A percentile compares a stretch with the other conserved stretches of the same genome.
Conservation (phyloP, 2,797 vertebrate species). For the Phyllotis vaccarum region DNA sequence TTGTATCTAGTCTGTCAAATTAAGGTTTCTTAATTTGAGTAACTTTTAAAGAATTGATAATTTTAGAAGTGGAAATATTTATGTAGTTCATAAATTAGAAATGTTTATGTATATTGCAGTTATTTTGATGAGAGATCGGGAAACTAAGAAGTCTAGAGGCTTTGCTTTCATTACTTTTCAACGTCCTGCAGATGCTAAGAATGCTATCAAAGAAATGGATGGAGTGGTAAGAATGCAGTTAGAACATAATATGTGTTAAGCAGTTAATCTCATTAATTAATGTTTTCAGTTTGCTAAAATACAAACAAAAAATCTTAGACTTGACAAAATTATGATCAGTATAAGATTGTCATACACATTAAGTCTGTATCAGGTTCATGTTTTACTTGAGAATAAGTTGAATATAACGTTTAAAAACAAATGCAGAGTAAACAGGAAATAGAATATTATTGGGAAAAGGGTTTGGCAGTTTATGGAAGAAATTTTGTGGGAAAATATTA, state of each 20-base stretch:
- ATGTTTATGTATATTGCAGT: not conserved
- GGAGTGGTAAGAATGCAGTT: not conserved
- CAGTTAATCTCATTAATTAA: not conserved
- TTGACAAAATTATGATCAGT: fast-evolving
- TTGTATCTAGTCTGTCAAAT: not conserved
- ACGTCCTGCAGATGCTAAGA: not conserved
- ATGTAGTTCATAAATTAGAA: not conserved
- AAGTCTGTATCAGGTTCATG: not conserved
- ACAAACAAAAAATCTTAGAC: not conserved
- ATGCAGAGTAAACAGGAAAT: not conserved
- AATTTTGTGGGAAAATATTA: not conserved
- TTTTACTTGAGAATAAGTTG: not conserved
- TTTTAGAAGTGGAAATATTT: not conserved
- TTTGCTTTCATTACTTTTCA: conserved; percentile 61
- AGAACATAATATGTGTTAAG: not conserved
- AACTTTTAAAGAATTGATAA: not conserved
- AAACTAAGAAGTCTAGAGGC: conserved; percentile 38
- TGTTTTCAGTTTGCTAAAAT: not conserved
- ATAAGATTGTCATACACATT: not conserved
- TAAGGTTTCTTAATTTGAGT: no score
- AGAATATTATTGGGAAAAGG: not conserved
- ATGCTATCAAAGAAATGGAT: conserved; percentile 34
- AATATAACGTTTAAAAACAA: not conserved
- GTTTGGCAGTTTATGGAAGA: not conserved
- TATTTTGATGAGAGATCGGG: not conserved